Base-by-base conservation (phyloP, 2,888 invertebrate genomes). In the Cephonodes hylas region DNA sequence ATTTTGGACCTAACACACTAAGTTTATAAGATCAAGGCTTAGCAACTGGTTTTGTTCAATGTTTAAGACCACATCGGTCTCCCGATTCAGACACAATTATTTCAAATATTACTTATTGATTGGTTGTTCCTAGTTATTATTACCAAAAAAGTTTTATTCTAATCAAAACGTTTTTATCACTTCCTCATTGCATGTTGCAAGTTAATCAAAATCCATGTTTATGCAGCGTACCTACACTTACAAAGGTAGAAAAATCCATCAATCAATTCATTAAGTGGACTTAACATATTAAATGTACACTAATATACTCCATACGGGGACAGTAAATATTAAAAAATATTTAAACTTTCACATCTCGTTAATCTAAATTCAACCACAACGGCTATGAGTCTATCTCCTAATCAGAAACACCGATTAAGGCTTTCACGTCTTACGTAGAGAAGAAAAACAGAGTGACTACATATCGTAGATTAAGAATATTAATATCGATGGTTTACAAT, bases 311-410 rank as follows among this genome's bases (percentile, higher is more conserved):
- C 27, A 18, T 27, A 27, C 27, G 15, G 27, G 18, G 15, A 27
- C 27, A 2, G 27, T 53, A 53, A 53, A 53, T 31, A 53, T 53
- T 53, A 31, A 53, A 53, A 53, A 53, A 53, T 53, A 53, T 53
- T 53, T 4, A 27, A 53, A 31, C 10, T 53, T 53, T 53, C 31
- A 18, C 18, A 18, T 31, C 31, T 8, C 31, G 18, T 18, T 18
- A 10, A 10, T 15, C 45, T 46, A 25, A 53, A 10, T 48, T 53
- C 31, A 27, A 3, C 18, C 18, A 27, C 18, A 25, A 15, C 7
- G 10, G 3, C 31, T 53, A 18, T 18, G 31, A 18, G 15, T 23
- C 44, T 44, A 23, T 13, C 22, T 2, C 4, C 7, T 44, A 44
- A 48, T 15, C 46, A 48, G n/a, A 25, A 23, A 25, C 48, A 25